Base-by-base conservation (phyloP, 2,888 invertebrate species). In the Torymus texanus region DNA sequence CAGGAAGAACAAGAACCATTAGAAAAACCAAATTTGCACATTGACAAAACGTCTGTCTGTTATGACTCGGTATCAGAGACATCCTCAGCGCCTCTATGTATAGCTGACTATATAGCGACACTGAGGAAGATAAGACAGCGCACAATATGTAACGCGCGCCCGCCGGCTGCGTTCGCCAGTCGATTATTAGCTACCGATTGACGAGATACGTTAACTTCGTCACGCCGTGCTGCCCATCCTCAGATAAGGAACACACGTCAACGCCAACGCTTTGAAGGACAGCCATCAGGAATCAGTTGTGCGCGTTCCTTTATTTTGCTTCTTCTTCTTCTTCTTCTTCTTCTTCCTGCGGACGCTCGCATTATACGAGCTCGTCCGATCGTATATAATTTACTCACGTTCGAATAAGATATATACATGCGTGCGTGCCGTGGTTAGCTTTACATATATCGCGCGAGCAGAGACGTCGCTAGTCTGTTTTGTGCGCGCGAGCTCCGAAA, bases 151-250 rank as follows among this genome's bases (percentile, higher is more conserved):
- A 77, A 72, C 41, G 55, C n/a, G 24, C 77, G 66, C 41, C 21
- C 59, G 16, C 14, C 29, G 29, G 14, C 50, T 41, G 41, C 10
- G 59, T 11, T 58, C 21, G 63, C 62, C 67, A 74, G 74, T 62
- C 70, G 71, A 55, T 79, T 55, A 18, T 56, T 75, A 75, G 67
- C 61, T 72, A 51, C 75, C 71, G 79, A 79, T 78, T 63, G 41
- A 18, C 29, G 58, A 61, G 66, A 79, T 79, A 75, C 55, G 63
- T 29, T 16, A 41, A 8, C 41, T 29, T 56, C 12, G 53, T n/a
- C 50, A 70, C n/a, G 8, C 41, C 41, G 41, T 41, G 41, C 41
- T 41, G 41, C 41, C 10, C 41, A 41, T 41, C 8, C 41, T 8
- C 41, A 5, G 41, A 41, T 41, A 41, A 41, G 41, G 8, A 1